Base-by-base conservation (phyloP, 2,797 vertebrate genomes). In the Enteromius paludinosus region DNA sequence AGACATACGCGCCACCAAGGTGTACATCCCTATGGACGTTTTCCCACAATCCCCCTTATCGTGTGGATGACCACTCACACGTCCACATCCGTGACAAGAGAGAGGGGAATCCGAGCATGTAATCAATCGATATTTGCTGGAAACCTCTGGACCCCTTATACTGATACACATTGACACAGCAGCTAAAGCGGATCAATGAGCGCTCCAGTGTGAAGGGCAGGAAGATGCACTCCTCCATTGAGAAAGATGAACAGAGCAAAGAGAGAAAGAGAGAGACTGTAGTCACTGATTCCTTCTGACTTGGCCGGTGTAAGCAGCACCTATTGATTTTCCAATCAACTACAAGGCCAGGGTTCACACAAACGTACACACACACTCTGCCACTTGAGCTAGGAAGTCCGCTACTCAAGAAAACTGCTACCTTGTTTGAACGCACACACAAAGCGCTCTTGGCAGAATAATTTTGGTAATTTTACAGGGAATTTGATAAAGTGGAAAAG, bases 101-200 rank as follows among this genome's bases (percentile, higher is more conserved):
- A 91, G 89, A 92, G 91, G 93, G 91, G 91, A 94, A 93, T 92
- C 93, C 92, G 90, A 92, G 91, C 93, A 91, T 91, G 92, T 91
- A 91, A 91, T 92, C 88, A 90, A 95, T 95, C 93, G 91, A 94
- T 94, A 92, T 88, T 88, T 90, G 92, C 91, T 93, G 90, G 92
- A 93, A 93, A 94, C 91, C 78, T 64, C 47, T 49, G 47, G 15
- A 65, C 74, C 66, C 52, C 72, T 80, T 87, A 85, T 83, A 78
- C 70, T 76, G 86, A 90, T 90, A 90, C 88, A 87, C 88, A 90
- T 71, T 64, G 49, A 83, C 70, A 80, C 80, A 80, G 83, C 78
- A 84, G 78, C 74, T 68, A 78, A 70, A 82, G 78, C 74, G 65
- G 74, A 88, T 87, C 86, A 79, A 83, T 87, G 79, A 73, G 41